Base-by-base conservation (phyloP, 2,113 vertebrate species). In the Gadus chalcogrammus region DNA sequence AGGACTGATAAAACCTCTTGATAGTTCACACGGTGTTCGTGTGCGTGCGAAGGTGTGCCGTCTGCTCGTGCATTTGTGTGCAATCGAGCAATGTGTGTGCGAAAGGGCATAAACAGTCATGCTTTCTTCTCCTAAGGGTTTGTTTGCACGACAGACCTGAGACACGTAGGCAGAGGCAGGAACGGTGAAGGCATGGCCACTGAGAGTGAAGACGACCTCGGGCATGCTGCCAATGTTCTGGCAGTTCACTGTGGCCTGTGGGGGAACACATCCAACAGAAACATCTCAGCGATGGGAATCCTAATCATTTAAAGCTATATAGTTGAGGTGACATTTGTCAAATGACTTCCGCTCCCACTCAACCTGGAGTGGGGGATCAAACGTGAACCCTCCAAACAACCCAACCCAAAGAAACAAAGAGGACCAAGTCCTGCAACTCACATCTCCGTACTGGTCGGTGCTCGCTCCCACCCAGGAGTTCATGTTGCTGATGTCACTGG, bases 171-270 rank as follows among this genome's bases (percentile, higher is more conserved):
- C 79, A 79, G 85, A 83, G 9, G 84, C 67, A 20, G 84, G 72
- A 38, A 88, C 8, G 16, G 76, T 81, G 73, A 90, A 89, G 59
- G 79, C 1, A 0, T 84, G 1, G 77, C 85, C 81, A 12, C 84
- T 85, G 62, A 91, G 70, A 68, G 64, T 85, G 75, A 92, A 89
- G n/a, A 85, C 88, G 71, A 91, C 65, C 0, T 82, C 79, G 22
- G 89, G 86, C 85, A 89, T 86, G 76, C 1, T 88, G 22, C 28
- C n/a, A 55, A 90, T 48, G 60, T 81, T 86, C 66, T 82, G 79
- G 74, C 90, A 91, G 82, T 67, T 83, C 63, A 92, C 86, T 52
- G 0, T 58, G 27, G 72, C 48, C 88, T 91, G 70, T 42, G 17
- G 73, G 63, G 42, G 67, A 20, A 69, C 58, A 67, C 20, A 60